phyloP scores from a whole-genome alignment of 2,113 vertebrate species.

The Mesoclemmys tuberculata region DNA sequence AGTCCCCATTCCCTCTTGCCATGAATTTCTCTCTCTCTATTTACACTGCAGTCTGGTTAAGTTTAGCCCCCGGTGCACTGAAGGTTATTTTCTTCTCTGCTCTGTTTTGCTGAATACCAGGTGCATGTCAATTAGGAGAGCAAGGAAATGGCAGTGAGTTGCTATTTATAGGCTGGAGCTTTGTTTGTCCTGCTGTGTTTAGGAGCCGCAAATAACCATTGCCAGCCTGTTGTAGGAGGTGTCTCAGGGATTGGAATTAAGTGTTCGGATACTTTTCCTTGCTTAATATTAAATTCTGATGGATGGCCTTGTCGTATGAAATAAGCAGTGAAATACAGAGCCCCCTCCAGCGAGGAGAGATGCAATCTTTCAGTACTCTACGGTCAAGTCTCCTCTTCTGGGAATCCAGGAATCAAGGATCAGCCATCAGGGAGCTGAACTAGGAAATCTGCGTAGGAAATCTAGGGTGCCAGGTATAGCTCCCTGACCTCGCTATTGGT shows the following conservation, averaged over 20 bases:
- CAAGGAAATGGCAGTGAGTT: constrained; percentile 18
- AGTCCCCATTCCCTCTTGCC: background rate
- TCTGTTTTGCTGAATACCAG: constrained; percentile 36
- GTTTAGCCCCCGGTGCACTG: background rate
- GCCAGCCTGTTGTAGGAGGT: background rate
- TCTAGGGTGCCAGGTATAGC: background rate
- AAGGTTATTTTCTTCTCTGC: constrained; percentile 63
- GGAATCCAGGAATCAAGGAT: background rate
- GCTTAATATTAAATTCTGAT: background rate
- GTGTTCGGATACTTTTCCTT: background rate
- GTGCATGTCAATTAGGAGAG: constrained; percentile 26
- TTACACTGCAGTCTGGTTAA: background rate
- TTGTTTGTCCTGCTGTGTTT: constrained; percentile 3
- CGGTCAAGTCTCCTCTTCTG: background rate
- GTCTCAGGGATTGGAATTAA: background rate
- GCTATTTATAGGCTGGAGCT: constrained; percentile 52
- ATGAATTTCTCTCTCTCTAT: background rate
- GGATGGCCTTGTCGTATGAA: background rate
- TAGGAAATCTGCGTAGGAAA: background rate
- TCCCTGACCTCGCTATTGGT: too few relatives aligned
- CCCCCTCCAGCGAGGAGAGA: background rate
- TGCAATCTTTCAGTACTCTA: background rate
- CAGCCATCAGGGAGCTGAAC: background rate
- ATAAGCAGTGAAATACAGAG: background rate
- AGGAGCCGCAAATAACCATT: background rate